Evolutionary conservation across 2,797 vertebrate genomes (phyloP).

Genomic region (Tragelaphus oryx): DNA sequence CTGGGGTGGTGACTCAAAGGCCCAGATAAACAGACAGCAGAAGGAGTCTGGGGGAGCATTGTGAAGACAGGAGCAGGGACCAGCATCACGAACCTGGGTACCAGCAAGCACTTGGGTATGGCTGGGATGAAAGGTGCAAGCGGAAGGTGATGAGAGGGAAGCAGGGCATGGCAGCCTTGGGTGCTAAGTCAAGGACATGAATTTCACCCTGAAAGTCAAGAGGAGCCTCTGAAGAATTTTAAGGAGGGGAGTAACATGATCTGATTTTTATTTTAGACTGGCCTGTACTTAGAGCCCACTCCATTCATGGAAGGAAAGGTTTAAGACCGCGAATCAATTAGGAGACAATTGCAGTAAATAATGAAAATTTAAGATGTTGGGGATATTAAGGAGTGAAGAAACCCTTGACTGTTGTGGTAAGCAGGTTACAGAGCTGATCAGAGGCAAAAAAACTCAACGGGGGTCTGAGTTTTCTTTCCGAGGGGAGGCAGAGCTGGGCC

Average conservation of each 20-base stretch:
- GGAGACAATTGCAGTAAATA: background rate
- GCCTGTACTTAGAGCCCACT: background rate
- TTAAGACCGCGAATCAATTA: background rate
- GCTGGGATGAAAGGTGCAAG: background rate
- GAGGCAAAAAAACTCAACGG: background rate
- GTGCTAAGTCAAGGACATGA: background rate
- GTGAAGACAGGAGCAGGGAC: background rate
- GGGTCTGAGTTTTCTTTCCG: background rate
- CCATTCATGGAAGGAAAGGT: background rate
- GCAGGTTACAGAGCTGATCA: background rate
- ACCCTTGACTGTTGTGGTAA: background rate
- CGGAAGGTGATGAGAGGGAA: background rate
- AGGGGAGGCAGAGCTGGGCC: background rate
- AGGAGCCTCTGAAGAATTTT: background rate
- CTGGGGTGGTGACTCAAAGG: background rate
- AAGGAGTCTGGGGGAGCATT: background rate
- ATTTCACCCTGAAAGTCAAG: background rate
- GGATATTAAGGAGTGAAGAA: background rate
- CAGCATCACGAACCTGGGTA: background rate
- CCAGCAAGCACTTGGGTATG: fast-evolving
- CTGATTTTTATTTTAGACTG: background rate
- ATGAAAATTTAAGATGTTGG: background rate
- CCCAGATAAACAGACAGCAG: background rate
- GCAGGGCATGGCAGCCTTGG: background rate
- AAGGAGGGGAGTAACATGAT: background rate